Base-by-base conservation (phyloP, 2,797 vertebrate genomes). In the Tiaroga cobitis region DNA sequence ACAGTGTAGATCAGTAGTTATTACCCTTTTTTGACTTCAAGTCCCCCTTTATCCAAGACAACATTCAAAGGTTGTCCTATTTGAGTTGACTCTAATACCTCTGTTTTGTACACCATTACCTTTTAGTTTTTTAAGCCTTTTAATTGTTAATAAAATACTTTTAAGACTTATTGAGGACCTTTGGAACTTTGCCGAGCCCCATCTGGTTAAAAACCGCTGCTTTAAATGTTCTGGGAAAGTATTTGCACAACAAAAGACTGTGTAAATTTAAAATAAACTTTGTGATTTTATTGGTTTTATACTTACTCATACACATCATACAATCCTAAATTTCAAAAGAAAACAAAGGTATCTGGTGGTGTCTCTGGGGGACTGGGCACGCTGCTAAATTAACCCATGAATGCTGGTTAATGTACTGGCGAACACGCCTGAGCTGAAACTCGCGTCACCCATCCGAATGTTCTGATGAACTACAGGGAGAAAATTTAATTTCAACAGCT, bases 211-310 rank as follows among this genome's bases (percentile, higher is more conserved):
- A 21, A 24, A 54, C 15, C 34, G 0, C 46, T 15, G 29, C 29
- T 54, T 75, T 34, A 34, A 29, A 61, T 29, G 34, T 16, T 29
- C 39, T 77, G 54, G 32, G 24, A 39, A 74, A 16, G 51, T 4
- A 15, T 73, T 19, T 19, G 18, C 49, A 37, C 10, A 24, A 59
- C 56, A 59, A 59, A 1, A 8, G 39, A 15, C 68, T 76, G 74
- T 90, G 61, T 93, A 93, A 87, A 93, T 95, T 95, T 96, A 96
- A 96, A 96, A 96, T 96, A 96, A 96, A 96, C 95, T 95, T 88
- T 87, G 78, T 88, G 83, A 88, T 84, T 90, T 88, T 88, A 87
- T 88, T 88, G 84, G 76, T 94, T 95, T 95, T 95, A 94, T 95
- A 94, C 93, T 94, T 93, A 94, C 92, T 95, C 92, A 94, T 95